Evolutionary conservation across 2,113 vertebrate genomes (phyloP).

Genomic region (Stomatorhinus ivindoensis): DNA sequence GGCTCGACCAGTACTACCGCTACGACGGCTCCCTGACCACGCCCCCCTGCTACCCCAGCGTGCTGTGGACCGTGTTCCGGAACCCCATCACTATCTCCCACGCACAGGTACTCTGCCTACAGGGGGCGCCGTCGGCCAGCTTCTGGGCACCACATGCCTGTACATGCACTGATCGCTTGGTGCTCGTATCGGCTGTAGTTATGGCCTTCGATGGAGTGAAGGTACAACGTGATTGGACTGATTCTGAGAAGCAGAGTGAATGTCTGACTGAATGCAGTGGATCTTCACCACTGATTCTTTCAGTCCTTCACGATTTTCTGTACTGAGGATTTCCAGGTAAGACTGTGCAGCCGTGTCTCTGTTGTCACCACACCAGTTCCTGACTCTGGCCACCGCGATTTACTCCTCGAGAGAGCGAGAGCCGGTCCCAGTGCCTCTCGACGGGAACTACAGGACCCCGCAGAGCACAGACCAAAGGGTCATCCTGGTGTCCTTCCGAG

Average conservation of each 20-base stretch:
- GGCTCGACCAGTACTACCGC: conserved; percentile 76
- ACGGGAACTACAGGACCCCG: conserved; percentile 71
- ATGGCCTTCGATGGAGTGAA: background rate
- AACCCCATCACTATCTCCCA: conserved; percentile 72
- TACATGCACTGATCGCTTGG: background rate
- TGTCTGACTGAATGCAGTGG: background rate
- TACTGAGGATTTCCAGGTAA: background rate
- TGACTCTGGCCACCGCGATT: conserved; percentile 68
- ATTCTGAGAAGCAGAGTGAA: background rate
- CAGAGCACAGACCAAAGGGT: conserved; percentile 69
- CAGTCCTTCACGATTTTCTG: background rate
- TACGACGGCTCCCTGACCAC: conserved; percentile 91
- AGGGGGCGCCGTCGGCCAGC: background rate
- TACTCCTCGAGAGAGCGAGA: conserved; percentile 67
- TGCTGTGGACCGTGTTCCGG: conserved; percentile 87
- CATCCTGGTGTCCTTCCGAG: conserved; percentile 74
- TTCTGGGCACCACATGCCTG: background rate
- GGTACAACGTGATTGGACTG: background rate
- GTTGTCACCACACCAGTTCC: conserved; percentile 55
- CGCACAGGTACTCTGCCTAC: conserved; percentile 64
- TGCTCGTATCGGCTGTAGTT: background rate
- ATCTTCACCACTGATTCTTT: background rate
- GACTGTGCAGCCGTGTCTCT: conserved; percentile 25
- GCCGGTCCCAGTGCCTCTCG: conserved; percentile 59
- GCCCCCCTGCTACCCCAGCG: conserved; percentile 85